These are phyloP conservation scores for Gymnobelideus leadbeateri DNA, from an alignment of 2,113 vertebrate species.

Conservation along the genomic window DNA sequence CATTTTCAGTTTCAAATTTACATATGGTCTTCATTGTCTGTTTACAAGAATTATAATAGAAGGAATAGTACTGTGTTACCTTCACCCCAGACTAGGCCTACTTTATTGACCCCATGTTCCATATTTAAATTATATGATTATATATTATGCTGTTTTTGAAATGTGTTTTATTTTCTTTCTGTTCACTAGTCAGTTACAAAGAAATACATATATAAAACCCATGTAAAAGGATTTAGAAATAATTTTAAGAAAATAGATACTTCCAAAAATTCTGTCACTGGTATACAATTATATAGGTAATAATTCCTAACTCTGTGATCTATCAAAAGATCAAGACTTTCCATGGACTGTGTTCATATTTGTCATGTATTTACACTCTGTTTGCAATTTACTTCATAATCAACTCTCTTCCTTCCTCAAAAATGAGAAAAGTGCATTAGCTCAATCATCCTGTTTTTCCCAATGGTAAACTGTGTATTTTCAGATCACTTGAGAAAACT, in stretches of 20 bases:
- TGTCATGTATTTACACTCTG: not conserved
- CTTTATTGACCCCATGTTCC: not conserved
- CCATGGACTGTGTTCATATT: not conserved
- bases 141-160: not conserved
- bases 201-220: constrained; percentile 58
- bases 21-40: constrained; percentile 4
- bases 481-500: constrained; percentile 40
- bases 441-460: not conserved
- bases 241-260: constrained; percentile 73
- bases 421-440: not conserved
- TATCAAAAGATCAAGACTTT: not conserved
- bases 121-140: too few relatives aligned
- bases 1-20: constrained; percentile 1
- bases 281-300: constrained; percentile 24
- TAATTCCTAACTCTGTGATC: constrained; percentile 17
- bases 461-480: constrained; percentile 33
- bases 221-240: constrained; percentile 58
- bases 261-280: constrained; percentile 47
- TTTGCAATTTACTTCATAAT: constrained; percentile 12
- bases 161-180: not conserved
- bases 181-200: constrained; percentile 55
- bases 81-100: not conserved
- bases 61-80: not conserved
- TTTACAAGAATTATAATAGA: constrained; percentile 7
- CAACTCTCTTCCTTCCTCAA: not conserved